phyloP scores from a whole-genome alignment of 2,888 invertebrate genomes.

The Agonopterix subpropinquella region DNA sequence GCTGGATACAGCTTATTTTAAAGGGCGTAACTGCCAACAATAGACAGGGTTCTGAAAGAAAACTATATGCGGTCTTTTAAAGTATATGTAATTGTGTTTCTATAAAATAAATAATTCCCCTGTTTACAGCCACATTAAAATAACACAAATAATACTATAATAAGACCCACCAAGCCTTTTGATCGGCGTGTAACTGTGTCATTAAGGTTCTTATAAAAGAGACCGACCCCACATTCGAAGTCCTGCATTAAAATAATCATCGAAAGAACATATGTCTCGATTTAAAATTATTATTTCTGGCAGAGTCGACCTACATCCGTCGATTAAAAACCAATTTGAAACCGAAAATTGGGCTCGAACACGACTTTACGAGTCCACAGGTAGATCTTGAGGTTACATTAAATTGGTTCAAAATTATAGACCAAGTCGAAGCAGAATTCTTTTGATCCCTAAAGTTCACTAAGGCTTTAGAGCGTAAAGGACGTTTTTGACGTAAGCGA shows the following conservation, averaged over 20 bases:
- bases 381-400: conserved; percentile 26
- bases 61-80: too few species aligned
- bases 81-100: too few species aligned
- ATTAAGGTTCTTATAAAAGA: conserved; percentile 20
- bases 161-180: neutral
- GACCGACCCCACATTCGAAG: conserved; percentile 16
- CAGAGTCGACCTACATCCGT: conserved; percentile 15
- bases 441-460: neutral
- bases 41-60: too few species aligned
- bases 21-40: too few species aligned
- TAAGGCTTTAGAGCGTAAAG: neutral
- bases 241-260: conserved; percentile 46
- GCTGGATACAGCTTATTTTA: too few species aligned
- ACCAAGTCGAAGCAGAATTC: neutral
- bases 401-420: conserved; percentile 31
- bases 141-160: neutral
- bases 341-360: conserved; percentile 29
- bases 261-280: conserved; percentile 35
- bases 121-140: too few species aligned
- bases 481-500: neutral
- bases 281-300: conserved; percentile 37
- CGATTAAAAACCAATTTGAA: conserved; percentile 39
- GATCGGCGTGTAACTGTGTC: conserved; percentile 7
- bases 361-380: conserved; percentile 14
- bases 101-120: too few species aligned